Conservation (phyloP, 1,140 invertebrate species). For the Orussus abietinus region DNA sequence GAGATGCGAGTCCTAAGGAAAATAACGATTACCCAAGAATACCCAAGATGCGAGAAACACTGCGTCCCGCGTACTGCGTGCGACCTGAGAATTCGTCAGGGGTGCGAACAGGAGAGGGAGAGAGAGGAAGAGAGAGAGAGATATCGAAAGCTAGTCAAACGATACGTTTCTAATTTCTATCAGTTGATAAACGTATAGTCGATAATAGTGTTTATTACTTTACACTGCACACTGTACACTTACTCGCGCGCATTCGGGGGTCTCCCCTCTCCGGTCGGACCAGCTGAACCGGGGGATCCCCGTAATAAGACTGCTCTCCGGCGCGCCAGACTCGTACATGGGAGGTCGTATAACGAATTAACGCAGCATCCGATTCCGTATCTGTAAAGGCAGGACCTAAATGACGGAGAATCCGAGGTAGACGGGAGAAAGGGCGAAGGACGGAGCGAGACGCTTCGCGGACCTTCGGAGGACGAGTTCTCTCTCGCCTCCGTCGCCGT, state of each 20-base stretch:
- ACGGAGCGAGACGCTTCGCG: background rate
- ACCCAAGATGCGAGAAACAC: conserved; percentile 3
- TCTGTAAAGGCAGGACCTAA: conserved; percentile 10
- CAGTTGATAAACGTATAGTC: conserved; percentile 10
- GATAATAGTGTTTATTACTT: conserved; percentile 5
- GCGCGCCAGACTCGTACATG: background rate
- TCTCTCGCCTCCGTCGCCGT: no score
- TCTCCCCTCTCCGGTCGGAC: background rate
- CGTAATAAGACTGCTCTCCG: conserved; percentile 7
- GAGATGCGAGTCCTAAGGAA: background rate
- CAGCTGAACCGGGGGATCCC: background rate
- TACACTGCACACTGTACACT: background rate
- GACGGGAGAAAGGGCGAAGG: conserved; percentile 2
- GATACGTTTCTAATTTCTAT: conserved; percentile 17
- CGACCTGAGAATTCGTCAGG: no score
- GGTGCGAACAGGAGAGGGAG: no score
- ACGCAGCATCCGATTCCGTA: background rate
- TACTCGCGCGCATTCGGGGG: background rate
- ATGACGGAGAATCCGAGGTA: conserved; percentile 1
- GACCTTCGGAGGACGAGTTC: no score
- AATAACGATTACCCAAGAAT: background rate
- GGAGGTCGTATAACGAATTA: background rate
- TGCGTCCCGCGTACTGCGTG: no score
- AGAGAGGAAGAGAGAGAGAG: no score
- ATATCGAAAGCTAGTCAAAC: conserved; percentile 18